Evolutionary conservation across 2,113 vertebrate species (phyloP).

Genomic region (Emydocephalus ijimae): DNA sequence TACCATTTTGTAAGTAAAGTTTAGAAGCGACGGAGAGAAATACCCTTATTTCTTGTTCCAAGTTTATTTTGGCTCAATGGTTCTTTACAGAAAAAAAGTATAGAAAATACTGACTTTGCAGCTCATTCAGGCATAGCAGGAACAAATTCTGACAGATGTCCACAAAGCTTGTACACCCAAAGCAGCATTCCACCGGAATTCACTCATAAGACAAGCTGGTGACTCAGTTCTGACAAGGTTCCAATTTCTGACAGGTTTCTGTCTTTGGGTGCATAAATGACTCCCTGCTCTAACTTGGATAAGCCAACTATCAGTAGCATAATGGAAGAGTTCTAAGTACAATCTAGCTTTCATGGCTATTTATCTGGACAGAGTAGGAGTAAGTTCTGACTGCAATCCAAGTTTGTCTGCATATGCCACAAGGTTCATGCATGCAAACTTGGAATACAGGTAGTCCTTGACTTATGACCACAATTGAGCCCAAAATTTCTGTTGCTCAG

Average conservation of each 20-base stretch:
- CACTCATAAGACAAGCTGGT: not conserved
- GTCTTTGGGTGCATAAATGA: not conserved
- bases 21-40: not conserved
- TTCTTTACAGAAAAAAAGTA: not conserved
- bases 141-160: not conserved
- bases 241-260: not conserved
- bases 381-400: not conserved
- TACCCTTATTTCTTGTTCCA: not conserved
- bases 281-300: not conserved
- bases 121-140: not conserved
- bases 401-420: not conserved
- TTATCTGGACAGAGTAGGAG: not conserved
- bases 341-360: not conserved
- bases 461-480: not conserved
- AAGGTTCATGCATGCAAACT: not conserved
- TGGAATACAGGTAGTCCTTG: not conserved
- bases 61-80: not conserved
- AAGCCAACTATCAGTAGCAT: not conserved
- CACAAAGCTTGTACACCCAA: not conserved
- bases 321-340: not conserved
- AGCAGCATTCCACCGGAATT: not conserved
- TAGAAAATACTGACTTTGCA: not conserved
- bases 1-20: not conserved
- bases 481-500: not conserved
- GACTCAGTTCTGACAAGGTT: not conserved